Evolutionary conservation across 1,140 invertebrate species (phyloP).

Genomic region (Grapholita molesta): DNA sequence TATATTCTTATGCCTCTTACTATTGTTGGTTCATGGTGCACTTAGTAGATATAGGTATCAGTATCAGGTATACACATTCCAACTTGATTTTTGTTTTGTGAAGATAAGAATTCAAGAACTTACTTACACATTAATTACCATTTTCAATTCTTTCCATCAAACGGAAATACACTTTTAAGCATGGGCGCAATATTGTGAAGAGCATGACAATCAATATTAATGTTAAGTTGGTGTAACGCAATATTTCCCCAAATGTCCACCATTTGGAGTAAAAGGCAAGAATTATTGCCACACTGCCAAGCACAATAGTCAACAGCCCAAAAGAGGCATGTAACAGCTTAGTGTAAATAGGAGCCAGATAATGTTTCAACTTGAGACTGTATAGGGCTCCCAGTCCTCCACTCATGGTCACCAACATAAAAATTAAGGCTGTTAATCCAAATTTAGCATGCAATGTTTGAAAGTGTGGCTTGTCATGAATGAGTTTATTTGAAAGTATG

Average conservation of each 20-base stretch:
- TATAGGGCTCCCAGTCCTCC: constrained; percentile 66
- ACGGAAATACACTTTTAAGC: constrained; percentile 69
- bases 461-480: constrained; percentile 57
- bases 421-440: constrained; percentile 64
- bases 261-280: constrained; percentile 62
- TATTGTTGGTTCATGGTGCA: not conserved
- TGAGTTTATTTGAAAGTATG: constrained; percentile 67
- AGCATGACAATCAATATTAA: constrained; percentile 58
- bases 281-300: constrained; percentile 64
- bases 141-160: constrained; percentile 65
- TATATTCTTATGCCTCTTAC: not conserved
- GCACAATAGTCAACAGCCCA: constrained; percentile 62
- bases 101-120: not conserved
- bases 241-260: constrained; percentile 60
- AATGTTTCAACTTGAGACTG: constrained; percentile 69
- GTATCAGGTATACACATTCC: not conserved
- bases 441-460: constrained; percentile 64
- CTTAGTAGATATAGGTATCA: not conserved
- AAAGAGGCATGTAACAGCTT: constrained; percentile 66
- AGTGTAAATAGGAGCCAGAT: constrained; percentile 66
- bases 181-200: constrained; percentile 66
- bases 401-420: constrained; percentile 54
- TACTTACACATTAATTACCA: constrained; percentile 37
- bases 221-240: constrained; percentile 48
- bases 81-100: not conserved